These are phyloP conservation scores for Drosophila bipectinata DNA, from an alignment of 1,140 invertebrate genomes.

Conservation along the genomic window DNA sequence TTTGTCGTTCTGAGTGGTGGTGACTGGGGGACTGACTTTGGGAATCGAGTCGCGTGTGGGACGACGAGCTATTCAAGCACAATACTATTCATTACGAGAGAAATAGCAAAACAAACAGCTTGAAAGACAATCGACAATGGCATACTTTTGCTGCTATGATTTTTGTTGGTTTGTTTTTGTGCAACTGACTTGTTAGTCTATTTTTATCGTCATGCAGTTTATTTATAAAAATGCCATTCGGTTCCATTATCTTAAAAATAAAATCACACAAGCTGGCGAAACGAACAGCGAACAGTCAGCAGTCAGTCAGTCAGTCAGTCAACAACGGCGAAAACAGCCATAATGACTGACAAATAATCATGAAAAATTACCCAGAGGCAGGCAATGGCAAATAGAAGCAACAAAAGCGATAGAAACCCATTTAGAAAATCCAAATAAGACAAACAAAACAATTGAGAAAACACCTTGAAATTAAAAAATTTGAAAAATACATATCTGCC, in stretches of 20 bases:
- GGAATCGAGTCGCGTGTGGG: constrained; percentile 60
- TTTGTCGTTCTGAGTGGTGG: constrained; percentile 55
- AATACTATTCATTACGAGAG: constrained; percentile 55
- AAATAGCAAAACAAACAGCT: constrained; percentile 34
- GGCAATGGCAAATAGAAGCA: constrained; percentile 39
- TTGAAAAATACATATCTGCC: constrained; percentile 17
- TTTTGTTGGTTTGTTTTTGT: constrained; percentile 33
- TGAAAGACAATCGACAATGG: constrained; percentile 50
- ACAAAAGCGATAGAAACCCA: constrained; percentile 24
- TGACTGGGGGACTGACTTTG: constrained; percentile 11
- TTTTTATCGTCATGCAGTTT: constrained; percentile 76
- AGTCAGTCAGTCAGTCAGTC: constrained; percentile 3
- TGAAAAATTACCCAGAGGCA: constrained; percentile 64
- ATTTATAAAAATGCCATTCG: constrained; percentile 74
- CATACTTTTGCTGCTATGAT: constrained; percentile 49
- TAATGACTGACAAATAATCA: constrained; percentile 72
- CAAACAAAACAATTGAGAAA: constrained; percentile 56
- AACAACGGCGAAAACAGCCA: constrained; percentile 37
- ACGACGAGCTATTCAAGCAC: constrained; percentile 28
- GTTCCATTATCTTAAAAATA: constrained; percentile 66
- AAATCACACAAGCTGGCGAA: constrained; percentile 43
- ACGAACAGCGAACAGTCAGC: constrained; percentile 34
- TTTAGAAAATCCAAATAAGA: constrained; percentile 22
- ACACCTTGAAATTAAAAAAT: constrained; percentile 58
- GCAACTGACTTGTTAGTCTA: constrained; percentile 58